Conservation (phyloP, 2,888 invertebrate species). For the Mechanitis messenoides region DNA sequence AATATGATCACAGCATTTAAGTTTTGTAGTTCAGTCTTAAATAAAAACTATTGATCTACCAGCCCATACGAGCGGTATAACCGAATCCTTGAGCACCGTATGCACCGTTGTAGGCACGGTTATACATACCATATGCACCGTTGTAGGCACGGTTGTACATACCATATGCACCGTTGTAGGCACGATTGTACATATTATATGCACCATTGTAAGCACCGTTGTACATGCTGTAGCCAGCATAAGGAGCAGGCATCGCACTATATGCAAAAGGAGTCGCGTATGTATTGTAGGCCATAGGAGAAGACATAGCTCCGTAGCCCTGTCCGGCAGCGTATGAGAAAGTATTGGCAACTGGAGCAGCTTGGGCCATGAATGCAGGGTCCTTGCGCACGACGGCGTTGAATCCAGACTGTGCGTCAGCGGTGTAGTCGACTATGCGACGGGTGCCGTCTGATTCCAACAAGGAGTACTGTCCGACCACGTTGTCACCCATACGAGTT, state of each 20-base stretch:
- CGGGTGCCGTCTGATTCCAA: slow-evolving; percentile 70
- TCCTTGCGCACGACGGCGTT: slow-evolving; percentile 74
- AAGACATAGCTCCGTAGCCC: not conserved
- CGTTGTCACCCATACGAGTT: slow-evolving; percentile 64
- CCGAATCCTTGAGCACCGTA: too few species aligned
- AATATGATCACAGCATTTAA: too few species aligned
- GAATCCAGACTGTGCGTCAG: slow-evolving; percentile 68
- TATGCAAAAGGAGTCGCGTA: slow-evolving; percentile 24
- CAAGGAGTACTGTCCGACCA: slow-evolving; percentile 70
- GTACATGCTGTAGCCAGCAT: too few species aligned
- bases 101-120: too few species aligned
- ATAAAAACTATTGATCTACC: too few species aligned
- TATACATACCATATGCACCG: too few species aligned
- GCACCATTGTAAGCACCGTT: slow-evolving; percentile 25
- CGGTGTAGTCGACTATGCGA: slow-evolving; percentile 73
- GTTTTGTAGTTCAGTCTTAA: too few species aligned
- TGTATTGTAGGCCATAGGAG: slow-evolving; percentile 23
- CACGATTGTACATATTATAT: too few species aligned
- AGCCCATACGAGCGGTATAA: too few species aligned
- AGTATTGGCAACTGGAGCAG: slow-evolving; percentile 16
- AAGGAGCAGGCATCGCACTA: slow-evolving; percentile 1
- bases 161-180: too few species aligned
- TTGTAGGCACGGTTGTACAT: too few species aligned
- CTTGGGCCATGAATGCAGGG: slow-evolving; percentile 43
- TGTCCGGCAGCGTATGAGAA: slow-evolving; percentile 13